Evolutionary conservation across 2,797 vertebrate genomes (phyloP).

Genomic region (Periophthalmus magnuspinnatus): DNA sequence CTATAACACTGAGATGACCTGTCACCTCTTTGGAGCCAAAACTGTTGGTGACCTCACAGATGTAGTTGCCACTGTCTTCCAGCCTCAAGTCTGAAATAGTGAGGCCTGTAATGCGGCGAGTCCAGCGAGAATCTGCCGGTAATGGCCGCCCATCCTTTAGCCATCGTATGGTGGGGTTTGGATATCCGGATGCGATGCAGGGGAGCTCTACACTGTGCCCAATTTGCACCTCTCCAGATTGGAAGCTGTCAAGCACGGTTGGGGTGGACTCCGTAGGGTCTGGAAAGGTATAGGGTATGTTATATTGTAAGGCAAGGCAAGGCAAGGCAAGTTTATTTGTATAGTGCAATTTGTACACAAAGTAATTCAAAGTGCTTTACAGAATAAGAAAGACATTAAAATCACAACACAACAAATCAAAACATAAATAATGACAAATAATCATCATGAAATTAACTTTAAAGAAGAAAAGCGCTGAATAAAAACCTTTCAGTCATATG

Average conservation of each 20-base stretch:
- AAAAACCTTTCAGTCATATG: too few species aligned
- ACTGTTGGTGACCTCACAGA: conserved; percentile 98
- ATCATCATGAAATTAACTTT: too few species aligned
- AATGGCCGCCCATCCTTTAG: conserved; percentile 93
- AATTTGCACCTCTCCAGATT: conserved; percentile 88
- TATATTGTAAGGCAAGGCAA: too few species aligned
- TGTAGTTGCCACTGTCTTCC: conserved; percentile 95
- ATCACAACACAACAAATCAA: too few species aligned
- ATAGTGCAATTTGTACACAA: too few species aligned
- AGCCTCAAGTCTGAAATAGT: conserved; percentile 89
- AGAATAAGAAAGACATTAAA: too few species aligned
- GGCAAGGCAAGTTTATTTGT: too few species aligned
- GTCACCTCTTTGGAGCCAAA: conserved; percentile 96
- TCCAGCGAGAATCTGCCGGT: conserved; percentile 90
- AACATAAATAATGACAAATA: too few species aligned
- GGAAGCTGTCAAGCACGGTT: conserved; percentile 93
- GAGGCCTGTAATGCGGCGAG: conserved; percentile 88
- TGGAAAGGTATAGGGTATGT: conserved; percentile 25
- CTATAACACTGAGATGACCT: conserved; percentile 90
- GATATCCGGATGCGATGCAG: conserved; percentile 94
- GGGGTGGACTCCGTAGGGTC: conserved; percentile 95
- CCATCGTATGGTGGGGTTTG: conserved; percentile 93
- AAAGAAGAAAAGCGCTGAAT: too few species aligned
- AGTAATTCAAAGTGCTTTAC: too few species aligned
- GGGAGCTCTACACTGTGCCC: conserved; percentile 90